These are phyloP conservation scores for Euphydryas editha DNA, from an alignment of 2,888 invertebrate species.

Conservation along the genomic window DNA sequence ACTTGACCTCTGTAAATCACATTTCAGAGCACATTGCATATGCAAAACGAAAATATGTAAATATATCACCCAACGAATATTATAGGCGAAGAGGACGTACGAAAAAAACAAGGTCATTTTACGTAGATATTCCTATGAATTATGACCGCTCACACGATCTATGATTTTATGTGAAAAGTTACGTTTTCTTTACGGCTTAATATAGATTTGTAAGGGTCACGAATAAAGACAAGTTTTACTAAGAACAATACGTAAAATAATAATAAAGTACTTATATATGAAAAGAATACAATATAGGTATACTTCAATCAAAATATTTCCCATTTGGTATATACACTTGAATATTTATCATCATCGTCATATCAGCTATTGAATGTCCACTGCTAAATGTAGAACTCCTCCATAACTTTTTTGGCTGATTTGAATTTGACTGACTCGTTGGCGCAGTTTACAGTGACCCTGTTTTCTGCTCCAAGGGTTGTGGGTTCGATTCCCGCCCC, in stretches of 20 bases:
- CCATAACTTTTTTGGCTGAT: too few relatives aligned
- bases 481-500: too few relatives aligned
- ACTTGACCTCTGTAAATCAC: constrained; percentile 25
- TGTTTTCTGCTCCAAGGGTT: too few relatives aligned
- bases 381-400: too few relatives aligned
- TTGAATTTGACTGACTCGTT: too few relatives aligned
- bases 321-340: too few relatives aligned
- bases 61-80: constrained; percentile 21
- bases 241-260: background rate
- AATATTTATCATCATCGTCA: too few relatives aligned
- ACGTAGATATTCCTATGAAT: constrained; percentile 19
- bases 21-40: constrained; percentile 32
- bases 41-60: constrained; percentile 37
- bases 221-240: constrained; percentile 1
- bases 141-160: constrained; percentile 7
- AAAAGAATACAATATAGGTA: too few relatives aligned
- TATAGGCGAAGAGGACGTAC: constrained; percentile 19
- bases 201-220: constrained; percentile 9
- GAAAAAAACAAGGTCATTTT: constrained; percentile 27
- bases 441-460: too few relatives aligned
- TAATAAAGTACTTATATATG: too few relatives aligned
- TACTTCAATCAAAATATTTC: too few relatives aligned
- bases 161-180: constrained; percentile 10
- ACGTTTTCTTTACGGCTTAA: constrained; percentile 6
- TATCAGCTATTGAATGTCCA: too few relatives aligned